Conservation (phyloP, 2,113 vertebrate genomes). For the Tapirus terrestris region DNA sequence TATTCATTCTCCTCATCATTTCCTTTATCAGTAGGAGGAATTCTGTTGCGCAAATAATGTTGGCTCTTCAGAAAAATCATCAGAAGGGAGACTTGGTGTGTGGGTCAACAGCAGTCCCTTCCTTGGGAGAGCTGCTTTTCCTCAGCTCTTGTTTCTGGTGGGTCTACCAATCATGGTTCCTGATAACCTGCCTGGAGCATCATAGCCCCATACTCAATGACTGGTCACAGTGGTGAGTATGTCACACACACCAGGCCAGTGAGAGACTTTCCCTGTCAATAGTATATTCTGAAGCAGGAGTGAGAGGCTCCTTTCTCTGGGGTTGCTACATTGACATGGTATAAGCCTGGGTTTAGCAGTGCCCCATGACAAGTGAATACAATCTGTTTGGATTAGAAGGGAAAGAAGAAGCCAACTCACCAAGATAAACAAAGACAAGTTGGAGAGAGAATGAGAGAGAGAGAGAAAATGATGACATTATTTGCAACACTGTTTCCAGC, state of each 20-base stretch:
- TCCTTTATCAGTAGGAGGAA: neutral
- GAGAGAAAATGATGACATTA: neutral
- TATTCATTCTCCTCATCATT: neutral
- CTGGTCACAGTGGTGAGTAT: neutral
- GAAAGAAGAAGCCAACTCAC: neutral
- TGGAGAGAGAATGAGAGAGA: neutral
- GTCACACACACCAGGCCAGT: neutral
- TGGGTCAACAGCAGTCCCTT: neutral
- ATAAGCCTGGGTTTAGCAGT: neutral
- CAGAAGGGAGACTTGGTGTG: neutral
- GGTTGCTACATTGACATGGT: neutral
- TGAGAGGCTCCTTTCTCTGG: neutral
- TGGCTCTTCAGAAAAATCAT: neutral
- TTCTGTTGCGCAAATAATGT: neutral
- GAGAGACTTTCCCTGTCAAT: neutral
- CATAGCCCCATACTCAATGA: neutral
- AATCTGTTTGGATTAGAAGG: neutral
- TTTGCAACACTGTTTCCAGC: neutral
- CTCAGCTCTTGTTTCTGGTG: neutral
- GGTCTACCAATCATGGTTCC: no score
- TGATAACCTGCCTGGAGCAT: neutral
- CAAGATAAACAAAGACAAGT: neutral
- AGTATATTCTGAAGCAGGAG: no score
- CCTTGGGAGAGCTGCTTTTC: neutral
- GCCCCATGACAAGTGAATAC: neutral